Evolutionary conservation across 2,888 invertebrate genomes (phyloP).

Genomic region (Apodemia zela): DNA sequence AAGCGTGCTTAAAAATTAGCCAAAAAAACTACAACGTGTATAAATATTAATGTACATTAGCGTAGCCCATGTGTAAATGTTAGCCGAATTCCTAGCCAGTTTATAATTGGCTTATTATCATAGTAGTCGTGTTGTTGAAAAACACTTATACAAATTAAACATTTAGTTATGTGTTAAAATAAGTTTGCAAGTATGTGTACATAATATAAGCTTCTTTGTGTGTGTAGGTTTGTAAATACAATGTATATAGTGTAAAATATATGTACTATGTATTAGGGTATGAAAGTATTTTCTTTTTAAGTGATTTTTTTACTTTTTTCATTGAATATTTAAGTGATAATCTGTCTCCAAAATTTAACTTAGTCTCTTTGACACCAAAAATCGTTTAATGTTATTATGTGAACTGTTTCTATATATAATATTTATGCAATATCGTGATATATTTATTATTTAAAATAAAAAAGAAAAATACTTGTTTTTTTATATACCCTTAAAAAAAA

Average conservation of each 20-base stretch:
- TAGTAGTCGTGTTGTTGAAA: background rate
- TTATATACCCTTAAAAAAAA: background rate
- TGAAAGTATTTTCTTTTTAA: conserved; percentile 49
- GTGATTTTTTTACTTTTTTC: conserved; percentile 45
- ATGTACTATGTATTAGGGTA: conserved; percentile 39
- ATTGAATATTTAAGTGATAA: conserved; percentile 38
- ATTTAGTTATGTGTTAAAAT: conserved; percentile 17
- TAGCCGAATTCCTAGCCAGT: conserved; percentile 10
- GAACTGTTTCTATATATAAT: conserved; percentile 31
- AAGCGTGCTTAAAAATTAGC: background rate
- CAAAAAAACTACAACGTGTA: background rate
- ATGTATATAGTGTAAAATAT: conserved; percentile 34
- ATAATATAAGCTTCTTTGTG: conserved; percentile 21
- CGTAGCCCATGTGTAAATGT: conserved; percentile 1
- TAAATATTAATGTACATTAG: conserved; percentile 1
- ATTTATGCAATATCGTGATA: conserved; percentile 31
- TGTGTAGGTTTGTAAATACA: conserved; percentile 21
- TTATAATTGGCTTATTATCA: conserved; percentile 7
- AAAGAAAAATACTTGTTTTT: background rate
- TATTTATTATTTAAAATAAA: background rate
- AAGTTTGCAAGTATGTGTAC: conserved; percentile 18
- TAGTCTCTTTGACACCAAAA: conserved; percentile 57
- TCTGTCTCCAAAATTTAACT: conserved; percentile 47
- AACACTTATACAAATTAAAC: conserved; percentile 10
- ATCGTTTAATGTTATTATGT: conserved; percentile 42